Conservation (phyloP, 1,140 invertebrate genomes). For the Pemphigus obesinymphae region DNA sequence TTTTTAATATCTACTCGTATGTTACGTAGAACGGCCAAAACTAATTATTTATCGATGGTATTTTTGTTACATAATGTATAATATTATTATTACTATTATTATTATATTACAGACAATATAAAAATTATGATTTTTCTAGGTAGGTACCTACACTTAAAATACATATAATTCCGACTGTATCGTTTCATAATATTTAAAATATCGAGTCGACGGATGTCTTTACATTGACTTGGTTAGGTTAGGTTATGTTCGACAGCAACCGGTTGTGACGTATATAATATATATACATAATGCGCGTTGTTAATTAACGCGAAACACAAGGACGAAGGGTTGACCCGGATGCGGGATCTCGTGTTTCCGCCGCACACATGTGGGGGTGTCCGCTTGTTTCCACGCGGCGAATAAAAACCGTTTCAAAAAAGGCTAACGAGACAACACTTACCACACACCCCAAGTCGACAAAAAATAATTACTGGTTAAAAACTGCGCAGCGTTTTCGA, state of each 20-base stretch:
- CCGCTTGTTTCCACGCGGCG: background rate
- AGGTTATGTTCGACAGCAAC: slow-evolving; percentile 12
- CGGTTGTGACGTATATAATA: slow-evolving; percentile 14
- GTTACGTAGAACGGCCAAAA: no score
- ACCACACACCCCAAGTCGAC: background rate
- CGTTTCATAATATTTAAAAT: no score
- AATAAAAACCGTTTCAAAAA: background rate
- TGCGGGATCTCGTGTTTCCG: slow-evolving; percentile 40
- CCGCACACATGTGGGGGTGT: slow-evolving; percentile 28
- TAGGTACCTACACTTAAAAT: no score
- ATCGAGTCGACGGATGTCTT: background rate
- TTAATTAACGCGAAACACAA: slow-evolving; percentile 37
- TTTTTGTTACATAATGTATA: no score
- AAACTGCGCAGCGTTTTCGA: background rate
- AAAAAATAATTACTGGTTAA: background rate
- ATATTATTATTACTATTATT: no score
- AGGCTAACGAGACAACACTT: slow-evolving; percentile 29
- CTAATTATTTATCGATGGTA: no score
- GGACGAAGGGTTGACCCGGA: slow-evolving; percentile 41
- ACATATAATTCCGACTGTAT: background rate
- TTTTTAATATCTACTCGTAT: no score
- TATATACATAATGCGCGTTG: no score
- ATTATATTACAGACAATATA: no score
- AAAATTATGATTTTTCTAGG: no score
- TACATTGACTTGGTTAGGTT: slow-evolving; percentile 5